Conservation (phyloP, 2,113 vertebrate genomes). For the Mionectes macconnelli region DNA sequence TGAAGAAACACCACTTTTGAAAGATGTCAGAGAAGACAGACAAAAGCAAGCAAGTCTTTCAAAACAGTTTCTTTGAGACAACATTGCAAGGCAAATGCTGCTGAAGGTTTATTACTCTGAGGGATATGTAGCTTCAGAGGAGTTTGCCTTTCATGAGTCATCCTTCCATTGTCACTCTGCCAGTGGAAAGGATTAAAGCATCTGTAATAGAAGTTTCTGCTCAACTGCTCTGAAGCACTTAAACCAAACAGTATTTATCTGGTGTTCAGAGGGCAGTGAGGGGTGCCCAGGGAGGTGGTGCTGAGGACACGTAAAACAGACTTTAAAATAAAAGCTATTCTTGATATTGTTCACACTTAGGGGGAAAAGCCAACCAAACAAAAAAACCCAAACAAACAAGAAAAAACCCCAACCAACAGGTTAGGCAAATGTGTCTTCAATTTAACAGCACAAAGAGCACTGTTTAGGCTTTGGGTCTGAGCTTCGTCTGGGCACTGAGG, state of each 20-base stretch:
- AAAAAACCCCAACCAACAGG: neutral
- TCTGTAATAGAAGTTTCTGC: neutral
- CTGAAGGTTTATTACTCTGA: neutral
- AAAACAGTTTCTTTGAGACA: neutral
- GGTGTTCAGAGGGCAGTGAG: neutral
- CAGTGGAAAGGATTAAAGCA: neutral
- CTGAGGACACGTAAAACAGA: neutral
- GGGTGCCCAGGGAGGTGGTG: neutral
- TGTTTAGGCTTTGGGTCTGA: neutral
- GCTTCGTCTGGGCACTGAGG: neutral
- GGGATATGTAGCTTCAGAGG: neutral
- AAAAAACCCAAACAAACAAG: neutral
- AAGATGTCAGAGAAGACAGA: neutral
- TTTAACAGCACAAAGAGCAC: neutral
- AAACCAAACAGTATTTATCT: neutral
- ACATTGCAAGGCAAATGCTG: neutral
- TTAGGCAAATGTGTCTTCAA: neutral
- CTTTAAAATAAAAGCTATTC: neutral
- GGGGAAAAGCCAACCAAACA: too few species aligned
- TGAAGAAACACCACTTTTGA: neutral
- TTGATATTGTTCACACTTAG: neutral
- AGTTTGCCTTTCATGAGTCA: conserved; percentile 2
- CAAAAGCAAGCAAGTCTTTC: neutral
- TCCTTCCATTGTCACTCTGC: neutral
- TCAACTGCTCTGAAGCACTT: neutral